Conservation (phyloP, 2,113 vertebrate species). For the Cynoglossus semilaevis region DNA sequence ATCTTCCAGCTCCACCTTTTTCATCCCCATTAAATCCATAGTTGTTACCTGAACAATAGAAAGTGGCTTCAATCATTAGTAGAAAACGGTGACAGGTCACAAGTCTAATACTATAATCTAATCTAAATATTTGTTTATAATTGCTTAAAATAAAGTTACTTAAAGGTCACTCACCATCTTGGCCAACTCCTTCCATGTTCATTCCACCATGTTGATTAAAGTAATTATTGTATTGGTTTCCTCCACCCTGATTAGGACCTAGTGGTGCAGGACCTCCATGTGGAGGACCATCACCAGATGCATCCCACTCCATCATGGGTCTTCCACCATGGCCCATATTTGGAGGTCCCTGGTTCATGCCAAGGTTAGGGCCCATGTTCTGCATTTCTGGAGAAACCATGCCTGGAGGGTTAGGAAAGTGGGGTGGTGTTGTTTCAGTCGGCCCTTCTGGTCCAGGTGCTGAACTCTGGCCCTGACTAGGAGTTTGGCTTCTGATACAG, state of each 20-base stretch:
- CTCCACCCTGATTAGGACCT: conserved; percentile 71
- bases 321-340: conserved; percentile 72
- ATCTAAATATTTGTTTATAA: not conserved
- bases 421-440: conserved; percentile 64
- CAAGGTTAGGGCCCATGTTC: conserved; percentile 68
- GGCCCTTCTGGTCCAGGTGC: conserved; percentile 64
- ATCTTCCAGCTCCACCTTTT: conserved; percentile 58
- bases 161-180: conserved; percentile 56
- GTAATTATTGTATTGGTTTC: conserved; percentile 87
- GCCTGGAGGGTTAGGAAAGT: conserved; percentile 81
- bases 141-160: not conserved
- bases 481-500: conserved; percentile 66
- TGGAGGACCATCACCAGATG: conserved; percentile 77
- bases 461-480: conserved; percentile 58
- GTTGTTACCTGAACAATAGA: conserved; percentile 68
- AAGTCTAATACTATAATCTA: not conserved
- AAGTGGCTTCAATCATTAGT: not conserved
- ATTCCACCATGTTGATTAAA: conserved; percentile 84
- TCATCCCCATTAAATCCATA: conserved; percentile 79
- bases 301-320: conserved; percentile 84
- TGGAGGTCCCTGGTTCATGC: conserved; percentile 78
- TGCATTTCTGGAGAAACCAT: conserved; percentile 79
- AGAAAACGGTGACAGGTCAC: not conserved
- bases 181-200: conserved; percentile 76
- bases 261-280: conserved; percentile 80